Evolutionary conservation across 2,797 vertebrate species (phyloP).

Genomic region (Falco columbarius): DNA sequence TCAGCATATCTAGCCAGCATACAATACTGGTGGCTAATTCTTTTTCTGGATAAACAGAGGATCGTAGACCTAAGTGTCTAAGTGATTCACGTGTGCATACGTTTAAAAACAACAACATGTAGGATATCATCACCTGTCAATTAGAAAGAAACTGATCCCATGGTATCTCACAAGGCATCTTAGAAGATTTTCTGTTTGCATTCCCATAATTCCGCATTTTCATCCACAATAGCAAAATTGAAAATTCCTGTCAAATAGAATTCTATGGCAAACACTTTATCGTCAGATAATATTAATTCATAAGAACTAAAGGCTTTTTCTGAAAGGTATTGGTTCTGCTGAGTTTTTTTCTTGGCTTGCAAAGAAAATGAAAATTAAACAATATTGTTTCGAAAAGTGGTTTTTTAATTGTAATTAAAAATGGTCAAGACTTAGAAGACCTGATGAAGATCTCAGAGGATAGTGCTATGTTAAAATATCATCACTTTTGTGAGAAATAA

Average conservation of each 20-base stretch:
- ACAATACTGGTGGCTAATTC: not conserved
- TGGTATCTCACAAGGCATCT: not conserved
- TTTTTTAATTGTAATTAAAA: not conserved
- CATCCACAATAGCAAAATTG: not conserved
- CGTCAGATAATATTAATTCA: not conserved
- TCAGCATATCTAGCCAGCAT: not conserved
- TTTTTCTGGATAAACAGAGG: not conserved
- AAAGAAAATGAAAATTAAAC: too few relatives aligned
- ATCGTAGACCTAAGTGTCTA: not conserved
- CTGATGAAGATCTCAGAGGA: not conserved
- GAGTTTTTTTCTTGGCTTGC: not conserved
- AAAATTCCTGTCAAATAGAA: not conserved
- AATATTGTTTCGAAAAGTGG: not conserved
- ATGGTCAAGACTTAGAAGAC: not conserved
- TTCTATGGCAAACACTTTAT: not conserved
- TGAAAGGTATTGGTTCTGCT: not conserved
- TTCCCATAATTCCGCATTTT: not conserved
- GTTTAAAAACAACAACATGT: not conserved
- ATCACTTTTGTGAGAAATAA: not conserved
- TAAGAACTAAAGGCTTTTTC: not conserved
- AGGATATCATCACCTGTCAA: not conserved
- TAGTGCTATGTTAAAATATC: not conserved
- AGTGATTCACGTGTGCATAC: not conserved
- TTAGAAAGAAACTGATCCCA: not conserved
- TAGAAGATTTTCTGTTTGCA: not conserved